Evolutionary conservation across 2,888 invertebrate species (phyloP).

Genomic region (Thera britannica): DNA sequence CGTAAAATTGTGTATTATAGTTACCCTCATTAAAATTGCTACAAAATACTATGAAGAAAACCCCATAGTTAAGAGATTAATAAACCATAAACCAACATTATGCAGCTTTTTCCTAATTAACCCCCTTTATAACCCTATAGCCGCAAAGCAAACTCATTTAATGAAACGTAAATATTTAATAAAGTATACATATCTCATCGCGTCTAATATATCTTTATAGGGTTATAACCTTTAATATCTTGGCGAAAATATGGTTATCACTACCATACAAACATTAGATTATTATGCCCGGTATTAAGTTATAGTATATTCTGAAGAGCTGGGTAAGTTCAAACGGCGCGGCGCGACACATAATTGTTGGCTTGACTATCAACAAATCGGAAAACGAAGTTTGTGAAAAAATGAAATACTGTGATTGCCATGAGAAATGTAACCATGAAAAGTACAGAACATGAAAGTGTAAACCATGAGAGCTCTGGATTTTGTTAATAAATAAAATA

Average conservation of each 20-base stretch:
- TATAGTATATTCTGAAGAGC: slow-evolving; percentile 1
- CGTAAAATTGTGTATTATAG: no score
- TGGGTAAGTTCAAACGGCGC: background rate
- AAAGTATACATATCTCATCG: slow-evolving; percentile 53
- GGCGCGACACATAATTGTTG: background rate
- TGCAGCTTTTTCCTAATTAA: slow-evolving; percentile 33
- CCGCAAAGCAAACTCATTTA: slow-evolving; percentile 55
- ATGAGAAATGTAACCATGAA: no score
- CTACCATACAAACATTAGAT: slow-evolving; percentile 64
- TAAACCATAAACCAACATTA: slow-evolving; percentile 7
- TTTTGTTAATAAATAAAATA: no score
- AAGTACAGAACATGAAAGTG: no score
- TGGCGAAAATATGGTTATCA: slow-evolving; percentile 72
- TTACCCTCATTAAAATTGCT: background rate
- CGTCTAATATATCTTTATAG: slow-evolving; percentile 71
- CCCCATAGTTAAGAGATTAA: slow-evolving; percentile 12
- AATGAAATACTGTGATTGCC: no score
- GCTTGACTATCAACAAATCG: background rate
- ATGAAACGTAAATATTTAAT: slow-evolving; percentile 76
- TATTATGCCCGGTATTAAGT: slow-evolving; percentile 47
- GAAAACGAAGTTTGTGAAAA: no score
- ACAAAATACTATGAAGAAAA: background rate
- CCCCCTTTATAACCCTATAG: slow-evolving; percentile 34
- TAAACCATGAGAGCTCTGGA: no score
- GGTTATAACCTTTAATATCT: slow-evolving; percentile 72